Base-by-base conservation (phyloP, 2,888 invertebrate species). In the Blastobasis lacticolella region DNA sequence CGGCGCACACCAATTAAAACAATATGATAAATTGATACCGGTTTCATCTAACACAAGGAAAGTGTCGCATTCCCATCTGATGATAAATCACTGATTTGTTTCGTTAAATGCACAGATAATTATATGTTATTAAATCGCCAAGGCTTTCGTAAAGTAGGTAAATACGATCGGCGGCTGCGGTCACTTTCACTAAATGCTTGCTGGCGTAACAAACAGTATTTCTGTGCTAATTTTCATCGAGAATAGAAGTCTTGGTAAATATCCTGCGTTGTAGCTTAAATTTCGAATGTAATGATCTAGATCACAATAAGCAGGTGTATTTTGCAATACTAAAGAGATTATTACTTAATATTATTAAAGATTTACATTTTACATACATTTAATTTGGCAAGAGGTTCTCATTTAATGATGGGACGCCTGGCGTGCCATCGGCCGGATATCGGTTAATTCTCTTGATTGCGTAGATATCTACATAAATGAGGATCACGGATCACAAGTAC, bases 121-220 rank as follows among this genome's bases (percentile, higher is more conserved):
- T 49, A 57, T 54, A 62, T 59, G 58, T 58, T 61, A 61, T 61
- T 54, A 57, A 58, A 54, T 48, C 46, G 54, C 56, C 57, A 62
- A 68, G 63, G 58, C 67, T 67, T 68, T 73, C 66, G 68, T 66
- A 58, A 68, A 74, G 63, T 67, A 69, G 23, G 23, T 23, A 23
- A 23, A 73, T 64, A 68, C 67, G 62, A 64, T 61, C 62, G 60
- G 51, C 59, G 62, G 59, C 58, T 47, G 51, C 61, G 58, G 59
- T 60, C 67, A 78, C 80, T 80, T 81, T 81, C 80, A 78, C 79
- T 77, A 64, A 63, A 70, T 67, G 64, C 70, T 64, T 67, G 71
- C 63, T 71, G 66, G 73, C 73, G 73, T 74, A 76, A 76, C 72
- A 73, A 73, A 71, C 61, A 70, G 67, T 71, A 77, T 75, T 78